Conservation (phyloP, 2,113 vertebrate genomes). For the Synodontis membranacea region DNA sequence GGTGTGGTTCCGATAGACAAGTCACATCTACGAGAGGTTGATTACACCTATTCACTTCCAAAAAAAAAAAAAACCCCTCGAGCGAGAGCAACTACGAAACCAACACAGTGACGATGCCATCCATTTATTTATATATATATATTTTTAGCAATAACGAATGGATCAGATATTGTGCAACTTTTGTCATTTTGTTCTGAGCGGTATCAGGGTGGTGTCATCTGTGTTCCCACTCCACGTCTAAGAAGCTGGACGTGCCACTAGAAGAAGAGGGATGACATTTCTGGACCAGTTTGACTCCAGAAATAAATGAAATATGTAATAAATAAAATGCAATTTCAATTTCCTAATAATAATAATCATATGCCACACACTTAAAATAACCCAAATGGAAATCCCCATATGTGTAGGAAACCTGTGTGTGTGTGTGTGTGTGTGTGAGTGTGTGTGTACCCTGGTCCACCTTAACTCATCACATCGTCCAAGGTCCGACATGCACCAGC, state of each 20-base stretch:
- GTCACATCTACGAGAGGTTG: not conserved
- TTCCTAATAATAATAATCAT: too few relatives aligned
- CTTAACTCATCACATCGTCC: slow-evolving; percentile 52
- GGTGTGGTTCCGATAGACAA: too few relatives aligned
- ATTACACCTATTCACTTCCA: not conserved
- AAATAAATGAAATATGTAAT: too few relatives aligned
- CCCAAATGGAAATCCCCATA: not conserved
- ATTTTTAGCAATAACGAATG: not conserved
- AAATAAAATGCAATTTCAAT: not conserved
- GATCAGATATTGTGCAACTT: not conserved
- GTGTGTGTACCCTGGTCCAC: slow-evolving; percentile 41
- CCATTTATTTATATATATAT: not conserved
- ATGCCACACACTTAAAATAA: not conserved
- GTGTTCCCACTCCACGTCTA: not conserved
- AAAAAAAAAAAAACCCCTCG: not conserved
- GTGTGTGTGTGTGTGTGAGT: not conserved
- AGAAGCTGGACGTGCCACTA: not conserved
- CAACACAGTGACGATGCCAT: not conserved
- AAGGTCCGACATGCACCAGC: slow-evolving; percentile 57
- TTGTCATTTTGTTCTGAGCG: not conserved
- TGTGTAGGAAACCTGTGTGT: not conserved
- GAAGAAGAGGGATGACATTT: not conserved
- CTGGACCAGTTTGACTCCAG: not conserved
- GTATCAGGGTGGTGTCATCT: not conserved
- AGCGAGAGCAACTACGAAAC: not conserved